Percentiles rank a stretch among this genome's conserved stretches.
phyloP scores from a whole-genome alignment of 2,888 invertebrate species.

The Amphipyra berbera region DNA sequence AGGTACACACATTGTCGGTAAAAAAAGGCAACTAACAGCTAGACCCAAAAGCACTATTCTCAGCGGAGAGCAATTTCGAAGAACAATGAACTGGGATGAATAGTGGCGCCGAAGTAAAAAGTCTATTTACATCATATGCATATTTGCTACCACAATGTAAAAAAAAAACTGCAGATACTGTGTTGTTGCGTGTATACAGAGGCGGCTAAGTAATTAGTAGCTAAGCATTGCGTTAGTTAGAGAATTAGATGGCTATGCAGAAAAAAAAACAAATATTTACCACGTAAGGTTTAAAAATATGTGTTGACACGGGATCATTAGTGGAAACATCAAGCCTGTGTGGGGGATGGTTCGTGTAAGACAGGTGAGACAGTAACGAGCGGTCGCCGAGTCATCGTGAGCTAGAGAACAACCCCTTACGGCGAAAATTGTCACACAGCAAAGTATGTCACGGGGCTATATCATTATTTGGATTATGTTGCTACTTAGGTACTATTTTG shows the following conservation, averaged over 20 bases:
- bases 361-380: slow-evolving; percentile 87
- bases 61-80: slow-evolving; percentile 86
- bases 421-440: slow-evolving; percentile 84
- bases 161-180: slow-evolving; percentile 66
- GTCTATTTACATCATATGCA: slow-evolving; percentile 85
- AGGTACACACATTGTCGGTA: slow-evolving; percentile 64
- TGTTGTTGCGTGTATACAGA: slow-evolving; percentile 67
- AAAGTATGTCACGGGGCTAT: slow-evolving; percentile 82
- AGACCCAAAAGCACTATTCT: slow-evolving; percentile 81
- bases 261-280: slow-evolving; percentile 22
- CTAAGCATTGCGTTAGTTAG: slow-evolving; percentile 40
- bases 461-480: slow-evolving; percentile 50
- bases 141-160: slow-evolving; percentile 77
- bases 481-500: not conserved
- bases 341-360: slow-evolving; percentile 65
- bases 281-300: slow-evolving; percentile 41
- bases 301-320: slow-evolving; percentile 78
- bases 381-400: slow-evolving; percentile 83
- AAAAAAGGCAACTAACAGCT: slow-evolving; percentile 75
- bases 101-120: slow-evolving; percentile 84
- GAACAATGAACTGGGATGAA: slow-evolving; percentile 87
- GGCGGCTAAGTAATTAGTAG: slow-evolving; percentile 69
- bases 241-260: slow-evolving; percentile 28
- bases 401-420: slow-evolving; percentile 83
- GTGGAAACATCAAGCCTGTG: slow-evolving; percentile 73